Evolutionary conservation across 2,888 invertebrate species (phyloP).

Genomic region (Apamea monoglypha): DNA sequence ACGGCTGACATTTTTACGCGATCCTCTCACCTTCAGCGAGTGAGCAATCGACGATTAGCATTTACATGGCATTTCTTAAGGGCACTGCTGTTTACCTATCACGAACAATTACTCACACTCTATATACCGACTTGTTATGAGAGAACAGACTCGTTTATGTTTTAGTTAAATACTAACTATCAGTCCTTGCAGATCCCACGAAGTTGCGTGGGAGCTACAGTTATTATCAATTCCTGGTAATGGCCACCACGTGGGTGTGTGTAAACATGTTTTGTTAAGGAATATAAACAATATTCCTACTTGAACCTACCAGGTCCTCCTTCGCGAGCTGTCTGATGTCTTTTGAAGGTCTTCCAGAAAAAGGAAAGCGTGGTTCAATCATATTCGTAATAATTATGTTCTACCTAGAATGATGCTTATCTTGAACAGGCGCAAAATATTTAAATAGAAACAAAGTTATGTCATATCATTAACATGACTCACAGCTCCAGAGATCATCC

Average conservation of each 20-base stretch:
- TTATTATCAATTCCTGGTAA: background rate
- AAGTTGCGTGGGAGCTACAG: background rate
- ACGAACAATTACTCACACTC: conserved; percentile 41
- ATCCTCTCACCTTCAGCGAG: conserved; percentile 79
- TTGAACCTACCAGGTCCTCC: background rate
- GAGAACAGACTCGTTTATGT: background rate
- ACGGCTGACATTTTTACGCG: conserved; percentile 73
- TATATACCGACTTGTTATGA: background rate
- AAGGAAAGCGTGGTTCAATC: background rate
- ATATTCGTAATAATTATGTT: background rate
- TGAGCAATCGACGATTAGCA: conserved; percentile 84
- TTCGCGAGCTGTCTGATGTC: background rate
- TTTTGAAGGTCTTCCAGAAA: background rate
- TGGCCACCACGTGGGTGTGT: background rate
- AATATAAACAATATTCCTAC: background rate
- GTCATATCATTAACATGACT: conserved; percentile 21
- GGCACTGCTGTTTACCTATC: conserved; percentile 72
- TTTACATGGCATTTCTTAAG: conserved; percentile 85
- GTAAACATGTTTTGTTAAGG: background rate
- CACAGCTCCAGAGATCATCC: too few species aligned
- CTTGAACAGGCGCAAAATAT: background rate
- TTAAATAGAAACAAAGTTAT: conserved; percentile 25
- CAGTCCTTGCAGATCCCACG: background rate
- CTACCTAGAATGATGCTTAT: background rate
- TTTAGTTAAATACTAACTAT: background rate